These are phyloP conservation scores for Ennomos fuscantarius DNA, from an alignment of 2,888 invertebrate species.

Conservation along the genomic window DNA sequence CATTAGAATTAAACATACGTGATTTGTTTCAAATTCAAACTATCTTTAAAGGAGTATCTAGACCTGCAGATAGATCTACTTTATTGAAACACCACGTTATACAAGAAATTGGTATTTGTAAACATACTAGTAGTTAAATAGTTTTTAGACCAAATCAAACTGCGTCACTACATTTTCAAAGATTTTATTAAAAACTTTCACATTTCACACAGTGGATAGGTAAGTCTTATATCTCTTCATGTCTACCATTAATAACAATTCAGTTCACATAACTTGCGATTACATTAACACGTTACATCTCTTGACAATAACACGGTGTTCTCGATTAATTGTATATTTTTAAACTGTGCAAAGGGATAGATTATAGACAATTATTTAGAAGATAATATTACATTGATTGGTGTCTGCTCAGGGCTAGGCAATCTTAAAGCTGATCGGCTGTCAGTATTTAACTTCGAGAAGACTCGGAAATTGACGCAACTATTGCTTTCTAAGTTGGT, in stretches of 20 bases:
- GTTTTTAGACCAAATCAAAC: conserved; percentile 15
- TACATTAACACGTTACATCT: conserved; percentile 28
- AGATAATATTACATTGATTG: too few species aligned
- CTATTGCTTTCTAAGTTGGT: too few species aligned
- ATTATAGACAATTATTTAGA: background rate
- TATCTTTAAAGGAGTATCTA: too few species aligned
- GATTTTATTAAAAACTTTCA: conserved; percentile 73
- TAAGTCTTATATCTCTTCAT: conserved; percentile 82
- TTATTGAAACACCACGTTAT: too few species aligned
- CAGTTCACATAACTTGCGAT: conserved; percentile 43
- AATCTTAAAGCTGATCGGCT: too few species aligned
- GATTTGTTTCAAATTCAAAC: conserved; percentile 33
- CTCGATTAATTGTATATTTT: conserved; percentile 8
- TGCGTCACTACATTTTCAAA: conserved; percentile 37
- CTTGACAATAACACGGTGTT: conserved; percentile 22
- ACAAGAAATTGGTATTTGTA: too few species aligned
- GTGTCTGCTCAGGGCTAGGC: too few species aligned
- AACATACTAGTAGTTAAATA: too few species aligned
- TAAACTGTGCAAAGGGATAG: conserved; percentile 1
- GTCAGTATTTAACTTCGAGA: too few species aligned
- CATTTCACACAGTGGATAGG: conserved; percentile 73
- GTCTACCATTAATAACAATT: conserved; percentile 45
- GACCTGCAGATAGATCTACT: too few species aligned
- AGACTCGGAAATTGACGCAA: too few species aligned
- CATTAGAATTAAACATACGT: conserved; percentile 51